Base-by-base conservation (phyloP, 2,113 vertebrate species). In the Lasiurus borealis region DNA sequence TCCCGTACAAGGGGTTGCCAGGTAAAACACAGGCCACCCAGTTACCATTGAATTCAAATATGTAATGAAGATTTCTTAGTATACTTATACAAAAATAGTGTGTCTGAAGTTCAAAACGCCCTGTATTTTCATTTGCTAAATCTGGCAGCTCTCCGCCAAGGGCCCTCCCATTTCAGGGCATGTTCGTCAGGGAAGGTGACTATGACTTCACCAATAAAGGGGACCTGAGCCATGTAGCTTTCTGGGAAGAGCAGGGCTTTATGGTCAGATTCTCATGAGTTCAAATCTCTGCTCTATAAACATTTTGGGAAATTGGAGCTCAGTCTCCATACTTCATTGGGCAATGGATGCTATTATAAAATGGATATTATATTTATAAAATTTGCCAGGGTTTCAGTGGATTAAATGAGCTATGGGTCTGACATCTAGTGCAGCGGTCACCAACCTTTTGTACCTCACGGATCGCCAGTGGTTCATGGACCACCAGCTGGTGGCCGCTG, bases 61-160 rank as follows among this genome's bases (percentile, higher is more conserved):
- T 50, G 27, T 34, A 73, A 48, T 48, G 54, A 93, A 54, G 13
- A 59, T 23, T 29, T 85, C 93, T 66, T 16, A 77, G 34, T 52
- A 15, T 31, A 25, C 23, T 34, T 78, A 75, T 16, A 50, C 68
- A 89, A 76, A 81, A 64, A 23, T 8, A 69, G 36, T 86, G 86
- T 88, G 80, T 68, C 48, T 69, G 50, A 91, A 91, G 57, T 73
- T 89, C 69, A 77, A 76, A 95, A 73, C 25, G 34, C 73, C 54
- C 18, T 73, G 7, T 75, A 31, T 48, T 52, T 91, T 88, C 34
- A 46, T 69, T 84, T 94, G 48, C 77, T 62, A 71, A 80, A 80
- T 80, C 71, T 88, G 68, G 76, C 71, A 89, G 62, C 9, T n/a
- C 16, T 83, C 5, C 8, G 7, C 13, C 54, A 69, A 85, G 46